Evolutionary conservation across 1,140 invertebrate species (phyloP), one percentile per base, ranked within the genome.

Genomic region (Hycleus phaleratus): DNA sequence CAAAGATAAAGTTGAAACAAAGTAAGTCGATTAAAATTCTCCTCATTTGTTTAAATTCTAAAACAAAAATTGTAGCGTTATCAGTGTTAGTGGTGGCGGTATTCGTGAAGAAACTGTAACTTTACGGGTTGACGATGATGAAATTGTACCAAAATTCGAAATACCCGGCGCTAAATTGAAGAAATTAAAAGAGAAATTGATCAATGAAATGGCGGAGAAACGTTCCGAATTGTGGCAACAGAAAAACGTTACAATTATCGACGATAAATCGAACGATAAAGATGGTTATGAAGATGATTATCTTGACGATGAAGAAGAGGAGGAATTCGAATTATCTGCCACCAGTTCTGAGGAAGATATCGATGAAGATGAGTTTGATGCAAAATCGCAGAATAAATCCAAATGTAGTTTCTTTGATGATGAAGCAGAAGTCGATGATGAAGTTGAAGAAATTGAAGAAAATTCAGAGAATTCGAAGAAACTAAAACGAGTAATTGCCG

Each of bases 141-240:
- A 71, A 7, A 62, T 68, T 38, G 60, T 61, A 45, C 51, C 58
- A 10, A 71, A 59, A 51, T 63, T 71, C 25, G 68, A 73, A 63
- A 69, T 80, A 69, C 85, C 85, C 40, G 85, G 85, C 1, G 77
- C 76, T 4, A 60, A 24, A 67, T 73, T 84, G 48, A 65, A 77
- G 39, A 79, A 79, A 60, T 71, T 88, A 39, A 82, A 80, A 69
- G 78, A 82, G 60, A 78, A 80, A 62, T 72, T 90, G 6, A 79
- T 84, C 65, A 71, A 79, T 11, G 73, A 82, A 74, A 88, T 89
- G 64, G 76, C 77, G 1, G 72, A 77, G 42, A 80, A 81, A 61
- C 74, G 84, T 46, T 76, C 78, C 24, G 72, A 84, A 53, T 78
- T 85, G 67, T 85, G 84, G 82, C 78, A 81, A 60, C 79, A 83